Evolutionary conservation across 2,797 vertebrate genomes (phyloP).

Genomic region (Hyperoplus lanceolatus): DNA sequence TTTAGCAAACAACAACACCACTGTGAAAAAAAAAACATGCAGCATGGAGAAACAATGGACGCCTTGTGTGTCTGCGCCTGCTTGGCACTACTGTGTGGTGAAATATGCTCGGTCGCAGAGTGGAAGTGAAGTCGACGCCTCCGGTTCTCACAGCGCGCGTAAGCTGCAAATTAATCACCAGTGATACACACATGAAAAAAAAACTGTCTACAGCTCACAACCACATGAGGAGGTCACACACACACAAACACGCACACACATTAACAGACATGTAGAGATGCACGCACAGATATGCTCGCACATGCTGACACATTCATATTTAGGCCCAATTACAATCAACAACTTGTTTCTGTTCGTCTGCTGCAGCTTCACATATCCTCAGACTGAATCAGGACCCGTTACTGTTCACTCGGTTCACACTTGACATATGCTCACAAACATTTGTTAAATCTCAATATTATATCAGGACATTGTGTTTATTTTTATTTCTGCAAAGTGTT

Average conservation of each 20-base stretch:
- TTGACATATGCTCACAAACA: slow-evolving; percentile 24
- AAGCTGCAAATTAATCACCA: slow-evolving; percentile 74
- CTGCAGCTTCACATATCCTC: slow-evolving; percentile 12
- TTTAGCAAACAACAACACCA: slow-evolving; percentile 19
- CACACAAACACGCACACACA: not conserved
- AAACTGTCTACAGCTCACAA: slow-evolving; percentile 25
- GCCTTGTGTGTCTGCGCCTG: slow-evolving; percentile 33
- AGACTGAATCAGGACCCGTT: slow-evolving; percentile 2
- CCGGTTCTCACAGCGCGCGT: slow-evolving; percentile 63
- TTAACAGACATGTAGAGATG: not conserved
- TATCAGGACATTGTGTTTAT: not conserved
- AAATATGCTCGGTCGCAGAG: slow-evolving; percentile 68
- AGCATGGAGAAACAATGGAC: slow-evolving; percentile 36
- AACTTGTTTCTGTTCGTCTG: slow-evolving; percentile 29
- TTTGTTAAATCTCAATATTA: slow-evolving; percentile 5
- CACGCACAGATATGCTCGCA: not conserved
- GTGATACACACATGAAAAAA: slow-evolving; percentile 31
- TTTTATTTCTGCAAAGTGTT: not conserved
- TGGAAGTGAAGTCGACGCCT: slow-evolving; percentile 68
- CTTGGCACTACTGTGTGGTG: slow-evolving; percentile 49
- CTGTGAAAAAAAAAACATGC: slow-evolving; percentile 31
- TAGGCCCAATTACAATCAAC: slow-evolving; percentile 44
- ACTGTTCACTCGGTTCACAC: slow-evolving; percentile 4
- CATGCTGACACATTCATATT: slow-evolving; percentile 27
- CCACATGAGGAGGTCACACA: not conserved